phyloP scores from a whole-genome alignment of 2,797 vertebrate species.

The Leptodactylus fallax region DNA sequence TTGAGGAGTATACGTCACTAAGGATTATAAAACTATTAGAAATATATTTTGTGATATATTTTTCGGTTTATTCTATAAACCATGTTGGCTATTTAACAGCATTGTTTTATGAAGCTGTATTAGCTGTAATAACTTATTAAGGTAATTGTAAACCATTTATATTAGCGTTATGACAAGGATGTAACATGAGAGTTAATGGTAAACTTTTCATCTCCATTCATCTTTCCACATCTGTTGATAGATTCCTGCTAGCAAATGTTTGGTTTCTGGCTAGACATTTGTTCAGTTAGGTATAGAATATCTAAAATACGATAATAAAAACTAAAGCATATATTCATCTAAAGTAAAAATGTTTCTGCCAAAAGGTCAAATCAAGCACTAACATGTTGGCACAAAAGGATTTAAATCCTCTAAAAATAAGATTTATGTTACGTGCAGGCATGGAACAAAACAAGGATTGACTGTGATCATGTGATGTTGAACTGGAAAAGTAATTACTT shows the following conservation, averaged over 20 bases:
- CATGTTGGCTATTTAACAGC: neutral
- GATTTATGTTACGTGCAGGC: constrained; percentile 6
- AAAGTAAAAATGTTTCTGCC: constrained; percentile 5
- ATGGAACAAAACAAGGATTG: neutral
- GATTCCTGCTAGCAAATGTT: constrained; percentile 55
- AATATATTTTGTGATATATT: neutral
- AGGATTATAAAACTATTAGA: neutral
- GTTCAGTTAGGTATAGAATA: constrained; percentile 55
- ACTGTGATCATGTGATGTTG: constrained; percentile 17
- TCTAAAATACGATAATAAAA: constrained; percentile 44
- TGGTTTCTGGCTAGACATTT: constrained; percentile 52
- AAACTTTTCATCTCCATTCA: constrained; percentile 40
- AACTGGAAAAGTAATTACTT: neutral
- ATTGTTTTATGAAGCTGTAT: constrained; percentile 3
- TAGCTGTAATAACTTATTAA: constrained; percentile 29
- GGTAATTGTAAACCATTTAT: constrained; percentile 27
- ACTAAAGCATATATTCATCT: constrained; percentile 16
- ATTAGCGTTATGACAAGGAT: constrained; percentile 32
- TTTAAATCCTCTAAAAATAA: constrained; percentile 35
- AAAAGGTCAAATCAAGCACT: constrained; percentile 6
- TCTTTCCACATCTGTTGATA: constrained; percentile 57
- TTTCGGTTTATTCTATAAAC: neutral
- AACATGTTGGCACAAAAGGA: constrained; percentile 17
- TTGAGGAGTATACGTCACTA: no score
- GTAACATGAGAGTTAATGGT: constrained; percentile 50